Percentiles rank a stretch among this genome's conserved stretches.
phyloP scores from a whole-genome alignment of 1,140 invertebrate species.

The Ruditapes philippinarum region DNA sequence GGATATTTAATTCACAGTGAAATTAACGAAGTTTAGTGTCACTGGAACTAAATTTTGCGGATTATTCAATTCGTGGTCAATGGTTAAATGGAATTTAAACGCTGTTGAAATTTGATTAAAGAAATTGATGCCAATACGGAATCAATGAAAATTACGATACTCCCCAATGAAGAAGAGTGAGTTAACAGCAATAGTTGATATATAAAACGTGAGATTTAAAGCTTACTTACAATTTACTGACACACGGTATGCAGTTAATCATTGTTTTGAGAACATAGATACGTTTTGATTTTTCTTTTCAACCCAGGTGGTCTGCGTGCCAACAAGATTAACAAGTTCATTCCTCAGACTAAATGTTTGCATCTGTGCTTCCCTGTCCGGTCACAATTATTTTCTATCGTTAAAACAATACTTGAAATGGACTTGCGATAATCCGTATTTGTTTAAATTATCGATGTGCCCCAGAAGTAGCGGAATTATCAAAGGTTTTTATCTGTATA shows the following conservation, averaged over 20 bases:
- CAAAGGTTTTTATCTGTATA: background rate
- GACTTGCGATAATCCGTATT: conserved; percentile 36
- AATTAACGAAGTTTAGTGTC: too few species aligned
- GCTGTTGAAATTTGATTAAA: too few species aligned
- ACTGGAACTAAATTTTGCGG: too few species aligned
- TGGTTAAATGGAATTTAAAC: too few species aligned
- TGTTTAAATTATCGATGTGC: conserved; percentile 43
- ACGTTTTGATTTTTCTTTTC: background rate
- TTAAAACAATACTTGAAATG: conserved; percentile 51
- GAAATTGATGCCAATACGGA: too few species aligned
- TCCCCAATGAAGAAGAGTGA: too few species aligned
- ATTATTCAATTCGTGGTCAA: too few species aligned
- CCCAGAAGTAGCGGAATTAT: background rate
- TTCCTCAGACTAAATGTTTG: background rate
- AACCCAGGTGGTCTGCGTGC: background rate
- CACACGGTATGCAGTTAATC: background rate
- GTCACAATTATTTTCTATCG: conserved; percentile 14
- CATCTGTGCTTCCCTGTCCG: background rate
- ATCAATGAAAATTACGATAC: too few species aligned
- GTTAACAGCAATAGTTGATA: too few species aligned
- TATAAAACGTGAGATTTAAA: too few species aligned
- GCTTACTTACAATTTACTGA: too few species aligned
- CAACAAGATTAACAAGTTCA: background rate
- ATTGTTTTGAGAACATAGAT: background rate
- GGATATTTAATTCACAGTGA: too few species aligned